Evolutionary conservation across 2,888 invertebrate species (phyloP).

Genomic region (Ormyrus rosae): DNA sequence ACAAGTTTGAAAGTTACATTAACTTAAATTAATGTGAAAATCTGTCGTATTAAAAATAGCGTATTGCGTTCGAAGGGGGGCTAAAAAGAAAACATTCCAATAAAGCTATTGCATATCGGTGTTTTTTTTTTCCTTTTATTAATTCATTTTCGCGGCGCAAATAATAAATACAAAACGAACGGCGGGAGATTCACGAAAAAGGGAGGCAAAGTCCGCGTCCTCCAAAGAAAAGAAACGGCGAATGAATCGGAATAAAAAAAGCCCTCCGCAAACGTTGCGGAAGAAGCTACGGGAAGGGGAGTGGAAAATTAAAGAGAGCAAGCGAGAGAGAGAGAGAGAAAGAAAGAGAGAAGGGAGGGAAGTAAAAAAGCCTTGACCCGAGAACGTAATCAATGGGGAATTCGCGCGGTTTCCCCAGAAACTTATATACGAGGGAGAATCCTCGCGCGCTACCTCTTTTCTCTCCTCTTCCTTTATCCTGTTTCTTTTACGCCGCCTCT

Average conservation of each 20-base stretch:
- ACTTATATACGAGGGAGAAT: slow-evolving; percentile 8
- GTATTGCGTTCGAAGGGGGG: too few relatives aligned
- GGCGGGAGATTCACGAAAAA: too few relatives aligned
- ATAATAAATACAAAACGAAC: too few relatives aligned
- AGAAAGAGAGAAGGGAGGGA: slow-evolving; percentile 50
- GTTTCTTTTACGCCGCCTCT: neutral
- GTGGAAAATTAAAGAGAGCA: slow-evolving; percentile 39
- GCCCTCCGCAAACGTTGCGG: slow-evolving; percentile 10
- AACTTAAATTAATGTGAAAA: too few relatives aligned
- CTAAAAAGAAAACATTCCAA: too few relatives aligned
- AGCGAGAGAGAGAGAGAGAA: slow-evolving; percentile 3
- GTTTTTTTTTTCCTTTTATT: too few relatives aligned
- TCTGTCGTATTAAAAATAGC: too few relatives aligned
- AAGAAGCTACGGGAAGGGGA: slow-evolving; percentile 24
- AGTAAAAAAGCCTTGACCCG: slow-evolving; percentile 55
- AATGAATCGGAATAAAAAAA: slow-evolving; percentile 58
- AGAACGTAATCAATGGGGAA: slow-evolving; percentile 54
- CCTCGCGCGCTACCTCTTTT: slow-evolving; percentile 3
- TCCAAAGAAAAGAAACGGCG: slow-evolving; percentile 14
- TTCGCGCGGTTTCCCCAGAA: slow-evolving; percentile 41
- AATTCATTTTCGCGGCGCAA: too few relatives aligned
- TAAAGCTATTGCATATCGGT: too few relatives aligned
- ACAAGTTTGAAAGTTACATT: too few relatives aligned
- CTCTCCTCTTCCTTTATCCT: neutral
- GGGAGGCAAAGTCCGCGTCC: neutral